A percentile compares a stretch with the other conserved stretches of the same genome.
These are phyloP conservation scores for Smutsia temminckii DNA, from an alignment of 2,797 vertebrate genomes.

Conservation along the genomic window DNA sequence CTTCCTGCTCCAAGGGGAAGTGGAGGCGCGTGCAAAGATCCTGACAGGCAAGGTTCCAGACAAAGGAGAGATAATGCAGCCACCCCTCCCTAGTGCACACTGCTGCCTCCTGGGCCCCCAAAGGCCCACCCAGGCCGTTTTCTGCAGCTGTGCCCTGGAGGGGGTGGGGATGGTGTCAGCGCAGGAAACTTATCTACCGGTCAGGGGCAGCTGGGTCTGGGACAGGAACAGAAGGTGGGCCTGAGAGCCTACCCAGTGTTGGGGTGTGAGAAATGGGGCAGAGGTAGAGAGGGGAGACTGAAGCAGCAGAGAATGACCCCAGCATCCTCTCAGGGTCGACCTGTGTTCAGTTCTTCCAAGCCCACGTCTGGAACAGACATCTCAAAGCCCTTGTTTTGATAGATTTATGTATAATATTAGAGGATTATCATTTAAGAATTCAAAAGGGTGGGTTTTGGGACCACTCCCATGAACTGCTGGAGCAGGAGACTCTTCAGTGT, in stretches of 20 bases:
- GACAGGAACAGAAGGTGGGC: neutral
- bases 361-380: neutral
- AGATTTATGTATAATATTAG: constrained; percentile 43
- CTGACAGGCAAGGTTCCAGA: neutral
- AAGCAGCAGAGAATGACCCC: neutral
- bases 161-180: constrained; percentile 28
- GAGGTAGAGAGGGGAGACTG: neutral
- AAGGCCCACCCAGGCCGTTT: constrained; percentile 43
- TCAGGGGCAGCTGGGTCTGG: constrained; percentile 42
- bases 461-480: neutral
- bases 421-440: neutral
- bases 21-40: neutral
- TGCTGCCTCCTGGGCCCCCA: constrained; percentile 13
- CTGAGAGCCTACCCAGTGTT: neutral
- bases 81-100: neutral
- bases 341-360: neutral
- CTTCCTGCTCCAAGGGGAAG: neutral
- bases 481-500: neutral
- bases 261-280: neutral
- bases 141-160: constrained; percentile 66
- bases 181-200: constrained; percentile 54
- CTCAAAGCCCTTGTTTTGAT: constrained; percentile 1
- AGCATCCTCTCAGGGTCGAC: neutral
- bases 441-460: neutral
- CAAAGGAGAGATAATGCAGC: constrained; percentile 4